A percentile compares a stretch with the other conserved stretches of the same genome.
Evolutionary conservation across 1,140 invertebrate species (phyloP).

Genomic region (Neomicropteryx cornuta): DNA sequence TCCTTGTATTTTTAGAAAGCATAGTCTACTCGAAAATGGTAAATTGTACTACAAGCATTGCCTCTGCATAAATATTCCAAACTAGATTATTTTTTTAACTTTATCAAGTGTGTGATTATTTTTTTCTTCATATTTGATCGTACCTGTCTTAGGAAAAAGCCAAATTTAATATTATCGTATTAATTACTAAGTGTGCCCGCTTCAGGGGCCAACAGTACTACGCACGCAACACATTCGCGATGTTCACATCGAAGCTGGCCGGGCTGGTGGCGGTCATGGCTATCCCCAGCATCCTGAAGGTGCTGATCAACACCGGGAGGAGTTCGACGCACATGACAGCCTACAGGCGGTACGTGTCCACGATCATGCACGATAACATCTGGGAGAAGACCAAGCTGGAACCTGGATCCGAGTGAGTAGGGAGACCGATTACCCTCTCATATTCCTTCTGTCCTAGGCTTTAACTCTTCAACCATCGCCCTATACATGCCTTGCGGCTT

Average conservation of each 20-base stretch:
- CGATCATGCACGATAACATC: conserved; percentile 53
- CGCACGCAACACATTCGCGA: conserved; percentile 42
- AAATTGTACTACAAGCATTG: not conserved
- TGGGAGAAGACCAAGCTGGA: conserved; percentile 62
- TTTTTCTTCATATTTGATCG: not conserved
- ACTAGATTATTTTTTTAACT: not conserved
- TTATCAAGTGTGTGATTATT: conserved; percentile 3
- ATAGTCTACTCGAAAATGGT: not conserved
- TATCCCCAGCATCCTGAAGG: conserved; percentile 48
- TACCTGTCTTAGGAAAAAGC: not conserved
- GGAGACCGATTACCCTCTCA: no score
- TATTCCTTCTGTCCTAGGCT: no score
- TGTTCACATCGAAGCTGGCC: conserved; percentile 46
- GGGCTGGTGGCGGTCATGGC: conserved; percentile 51
- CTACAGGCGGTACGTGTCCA: conserved; percentile 65
- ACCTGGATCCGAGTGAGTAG: conserved; percentile 39
- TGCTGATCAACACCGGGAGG: conserved; percentile 52
- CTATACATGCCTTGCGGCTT: no score
- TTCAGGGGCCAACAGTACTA: conserved; percentile 55
- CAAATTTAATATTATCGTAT: conserved; percentile 1
- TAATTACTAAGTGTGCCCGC: conserved; percentile 13
- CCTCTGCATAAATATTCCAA: not conserved
- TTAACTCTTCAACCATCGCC: no score
- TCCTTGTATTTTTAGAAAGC: not conserved
- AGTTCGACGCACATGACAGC: conserved; percentile 50